Percentiles rank a stretch among this genome's conserved stretches.
These are phyloP conservation scores for Oligia fasciuncula DNA, from an alignment of 2,888 invertebrate species.

Conservation along the genomic window DNA sequence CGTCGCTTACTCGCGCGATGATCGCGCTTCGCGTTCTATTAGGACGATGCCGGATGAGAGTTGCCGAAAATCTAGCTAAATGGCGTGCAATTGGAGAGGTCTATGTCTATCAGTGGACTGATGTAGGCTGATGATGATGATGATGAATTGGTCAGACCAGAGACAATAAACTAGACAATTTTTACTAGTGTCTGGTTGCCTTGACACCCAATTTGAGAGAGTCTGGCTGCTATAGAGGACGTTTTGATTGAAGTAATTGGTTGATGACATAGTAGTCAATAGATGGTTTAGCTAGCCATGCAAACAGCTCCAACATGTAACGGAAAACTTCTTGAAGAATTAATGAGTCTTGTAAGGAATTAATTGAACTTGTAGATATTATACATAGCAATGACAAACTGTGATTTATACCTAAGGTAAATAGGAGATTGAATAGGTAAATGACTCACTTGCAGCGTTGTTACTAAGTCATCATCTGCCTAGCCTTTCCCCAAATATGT, in stretches of 20 bases:
- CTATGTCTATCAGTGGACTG: not conserved
- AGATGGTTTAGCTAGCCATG: not conserved
- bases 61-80: not conserved
- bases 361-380: not conserved
- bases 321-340: constrained; percentile 13
- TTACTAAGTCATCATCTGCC: too few species aligned
- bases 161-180: not conserved
- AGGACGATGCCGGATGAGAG: not conserved
- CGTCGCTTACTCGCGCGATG: too few species aligned
- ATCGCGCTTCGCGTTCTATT: too few species aligned
- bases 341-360: not conserved
- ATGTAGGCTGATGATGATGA: not conserved
- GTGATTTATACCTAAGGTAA: not conserved
- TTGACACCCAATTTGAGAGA: constrained; percentile 17
- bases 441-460: not conserved
- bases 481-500: too few species aligned
- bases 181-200: not conserved
- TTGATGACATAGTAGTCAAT: not conserved
- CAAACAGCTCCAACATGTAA: not conserved
- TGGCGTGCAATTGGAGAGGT: not conserved
- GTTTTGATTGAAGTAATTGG: constrained; percentile 8
- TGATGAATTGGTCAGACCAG: not conserved
- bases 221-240: not conserved
- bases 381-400: not conserved
- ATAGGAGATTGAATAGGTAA: not conserved